Evolutionary conservation across 2,113 vertebrate genomes (phyloP), one percentile per base, ranked within the genome.

Genomic region (Cervus canadensis): DNA sequence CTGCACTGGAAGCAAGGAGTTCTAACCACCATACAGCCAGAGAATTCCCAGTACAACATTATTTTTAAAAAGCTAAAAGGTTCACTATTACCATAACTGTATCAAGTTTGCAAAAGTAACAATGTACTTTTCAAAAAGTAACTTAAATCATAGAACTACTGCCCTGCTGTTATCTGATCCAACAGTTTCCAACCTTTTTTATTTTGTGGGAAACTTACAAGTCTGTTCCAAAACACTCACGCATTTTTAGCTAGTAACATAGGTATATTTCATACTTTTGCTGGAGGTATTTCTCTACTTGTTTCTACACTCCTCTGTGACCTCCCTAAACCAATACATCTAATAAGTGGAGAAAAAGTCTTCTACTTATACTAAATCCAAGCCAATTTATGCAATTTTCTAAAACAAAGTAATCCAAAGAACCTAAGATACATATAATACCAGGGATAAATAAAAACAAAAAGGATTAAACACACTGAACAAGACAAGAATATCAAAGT

Each of bases 391-490:
- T n/a, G 21, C 26, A 88, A 82, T 71, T 88, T 84, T 86, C 71
- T 81, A 95, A 82, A 16, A 21, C 83, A 54, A 96, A 81, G 19
- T 60, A 93, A 94, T 28, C 54, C 43, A 94, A 86, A 95, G 30
- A 91, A 78, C 21, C 13, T 40, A 95, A 92, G 11, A 78, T n/a
- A 82, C 23, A 91, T 2, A 90, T 15, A 30, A 71, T 17, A 82
- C 13, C 2, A 26, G 8, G 15, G 52, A 17, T 12, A 97, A 96
- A 92, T 43, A 89, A 95, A 96, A 87, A 36, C 50, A 81, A 83
- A 96, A 81, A 71, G 26, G 92, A 95, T 43, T 96, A 56, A 97
- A 91, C 3, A 89, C 54, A 97, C 19, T 90, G 52, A 97, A 89
- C 21, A 95, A 94, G 59, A 30, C 5, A 81, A 94, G 43, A 87